Conservation (phyloP, 2,888 invertebrate genomes). For the Acanthosepion esculentum region DNA sequence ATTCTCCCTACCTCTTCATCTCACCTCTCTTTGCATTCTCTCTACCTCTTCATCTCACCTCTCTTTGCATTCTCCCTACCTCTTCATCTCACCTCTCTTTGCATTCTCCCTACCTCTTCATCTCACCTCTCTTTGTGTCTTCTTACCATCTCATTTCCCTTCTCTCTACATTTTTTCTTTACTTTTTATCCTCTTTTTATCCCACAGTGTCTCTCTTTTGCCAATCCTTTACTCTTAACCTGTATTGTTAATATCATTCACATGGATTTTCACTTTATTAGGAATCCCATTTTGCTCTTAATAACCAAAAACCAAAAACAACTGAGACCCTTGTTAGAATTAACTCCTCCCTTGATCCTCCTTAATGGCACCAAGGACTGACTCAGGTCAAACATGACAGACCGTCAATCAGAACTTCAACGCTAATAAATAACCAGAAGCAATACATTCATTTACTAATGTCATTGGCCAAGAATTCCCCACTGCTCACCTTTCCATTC, state of each 20-base stretch:
- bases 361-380: background rate
- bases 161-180: background rate
- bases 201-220: background rate
- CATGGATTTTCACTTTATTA: background rate
- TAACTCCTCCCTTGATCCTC: background rate
- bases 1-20: background rate
- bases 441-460: background rate
- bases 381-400: background rate
- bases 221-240: background rate
- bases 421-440: background rate
- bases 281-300: background rate
- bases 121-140: background rate
- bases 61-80: background rate
- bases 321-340: too few species aligned
- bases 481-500: background rate
- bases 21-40: background rate
- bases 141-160: background rate
- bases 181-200: background rate
- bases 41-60: fast-evolving
- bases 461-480: background rate
- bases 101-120: too few species aligned
- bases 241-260: background rate
- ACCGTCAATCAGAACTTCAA: background rate
- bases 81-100: background rate
- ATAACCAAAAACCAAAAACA: background rate